Evolutionary conservation across 2,888 invertebrate genomes (phyloP).

Genomic region (Monochamus alternatus): DNA sequence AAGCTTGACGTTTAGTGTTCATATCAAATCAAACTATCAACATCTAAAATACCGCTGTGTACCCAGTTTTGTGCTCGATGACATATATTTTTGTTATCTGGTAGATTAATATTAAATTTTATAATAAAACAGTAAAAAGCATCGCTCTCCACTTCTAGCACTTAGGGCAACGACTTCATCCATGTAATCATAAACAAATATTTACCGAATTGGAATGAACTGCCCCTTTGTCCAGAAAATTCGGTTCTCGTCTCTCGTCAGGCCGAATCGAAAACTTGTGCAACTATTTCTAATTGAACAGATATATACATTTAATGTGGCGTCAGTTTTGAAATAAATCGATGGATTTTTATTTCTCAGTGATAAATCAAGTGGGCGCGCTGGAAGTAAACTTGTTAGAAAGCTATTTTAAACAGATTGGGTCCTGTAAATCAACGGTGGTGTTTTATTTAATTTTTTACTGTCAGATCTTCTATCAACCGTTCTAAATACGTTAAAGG

Average conservation of each 20-base stretch:
- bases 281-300: constrained; percentile 1
- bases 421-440: constrained; percentile 25
- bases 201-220: not conserved
- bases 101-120: too few relatives aligned
- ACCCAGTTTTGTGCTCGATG: too few relatives aligned
- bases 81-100: too few relatives aligned
- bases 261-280: not conserved
- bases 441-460: constrained; percentile 28
- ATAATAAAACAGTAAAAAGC: not conserved
- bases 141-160: not conserved
- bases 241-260: not conserved
- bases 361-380: constrained; percentile 14
- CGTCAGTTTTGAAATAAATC: constrained; percentile 22
- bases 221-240: not conserved
- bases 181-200: not conserved
- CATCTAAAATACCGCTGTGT: too few relatives aligned
- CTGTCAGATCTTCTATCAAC: not conserved
- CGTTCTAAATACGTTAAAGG: too few relatives aligned
- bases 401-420: constrained; percentile 33
- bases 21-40: too few relatives aligned
- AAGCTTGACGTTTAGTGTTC: too few relatives aligned
- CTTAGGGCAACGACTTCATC: not conserved
- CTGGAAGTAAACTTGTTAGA: constrained; percentile 13
- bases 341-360: constrained; percentile 20
- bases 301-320: not conserved